phyloP scores from a whole-genome alignment of 2,113 vertebrate species.

The Xyrauchen texanus region DNA sequence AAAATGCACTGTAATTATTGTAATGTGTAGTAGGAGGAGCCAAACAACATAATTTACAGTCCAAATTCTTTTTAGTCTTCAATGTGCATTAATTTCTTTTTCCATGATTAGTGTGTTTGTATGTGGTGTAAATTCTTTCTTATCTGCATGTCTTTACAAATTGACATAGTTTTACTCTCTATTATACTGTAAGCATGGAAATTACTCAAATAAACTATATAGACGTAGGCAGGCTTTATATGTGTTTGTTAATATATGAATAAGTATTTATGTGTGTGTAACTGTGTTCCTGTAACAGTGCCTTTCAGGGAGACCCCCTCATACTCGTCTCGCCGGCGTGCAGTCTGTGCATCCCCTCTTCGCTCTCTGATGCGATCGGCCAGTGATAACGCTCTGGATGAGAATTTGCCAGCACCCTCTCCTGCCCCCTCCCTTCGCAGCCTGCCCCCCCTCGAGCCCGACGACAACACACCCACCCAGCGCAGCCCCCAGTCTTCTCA shows the following conservation, averaged over 20 bases:
- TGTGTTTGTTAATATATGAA: neutral
- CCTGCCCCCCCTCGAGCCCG: slow-evolving; percentile 81
- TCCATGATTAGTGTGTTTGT: slow-evolving; percentile 14
- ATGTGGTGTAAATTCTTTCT: slow-evolving; percentile 12
- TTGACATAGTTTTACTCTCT: slow-evolving; percentile 1
- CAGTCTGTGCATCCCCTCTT: slow-evolving; percentile 81
- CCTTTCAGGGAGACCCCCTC: slow-evolving; percentile 96
- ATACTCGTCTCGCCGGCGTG: slow-evolving; percentile 84
- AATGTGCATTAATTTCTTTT: neutral
- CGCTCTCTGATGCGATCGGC: slow-evolving; percentile 91
- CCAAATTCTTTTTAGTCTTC: neutral
- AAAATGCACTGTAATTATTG: neutral
- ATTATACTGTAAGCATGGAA: slow-evolving; percentile 32
- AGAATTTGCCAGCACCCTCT: slow-evolving; percentile 82
- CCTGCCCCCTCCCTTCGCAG: slow-evolving; percentile 91
- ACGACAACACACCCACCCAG: slow-evolving; percentile 67
- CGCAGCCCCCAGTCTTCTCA: slow-evolving; percentile 70
- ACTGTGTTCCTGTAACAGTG: slow-evolving; percentile 70
- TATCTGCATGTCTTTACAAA: slow-evolving; percentile 42
- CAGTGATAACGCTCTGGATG: slow-evolving; percentile 91
- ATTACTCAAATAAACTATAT: slow-evolving; percentile 31
- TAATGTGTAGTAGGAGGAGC: neutral
- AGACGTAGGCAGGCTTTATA: slow-evolving; percentile 7
- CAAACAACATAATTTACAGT: neutral
- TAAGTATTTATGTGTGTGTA: neutral